These are phyloP conservation scores for Leucophenga maculata DNA, from an alignment of 2,888 invertebrate genomes.

Conservation along the genomic window DNA sequence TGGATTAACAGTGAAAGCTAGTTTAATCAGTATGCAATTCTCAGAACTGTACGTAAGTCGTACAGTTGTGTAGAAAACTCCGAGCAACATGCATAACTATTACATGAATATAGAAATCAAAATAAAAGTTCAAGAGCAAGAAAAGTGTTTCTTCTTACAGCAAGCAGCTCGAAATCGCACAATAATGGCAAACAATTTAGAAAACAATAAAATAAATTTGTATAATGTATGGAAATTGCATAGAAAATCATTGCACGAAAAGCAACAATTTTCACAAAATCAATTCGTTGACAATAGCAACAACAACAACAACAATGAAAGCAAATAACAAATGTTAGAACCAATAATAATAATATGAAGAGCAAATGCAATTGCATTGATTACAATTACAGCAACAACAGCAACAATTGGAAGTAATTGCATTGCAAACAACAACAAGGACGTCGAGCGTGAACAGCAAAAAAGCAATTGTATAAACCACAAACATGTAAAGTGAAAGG, in stretches of 20 bases:
- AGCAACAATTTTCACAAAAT: constrained; percentile 14
- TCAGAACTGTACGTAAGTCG: no score
- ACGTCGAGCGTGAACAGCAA: constrained; percentile 3
- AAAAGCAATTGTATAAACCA: constrained; percentile 36
- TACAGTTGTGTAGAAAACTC: no score
- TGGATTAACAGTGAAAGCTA: no score
- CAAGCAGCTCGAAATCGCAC: no score
- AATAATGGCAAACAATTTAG: no score
- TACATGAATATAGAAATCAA: no score
- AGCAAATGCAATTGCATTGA: constrained; percentile 3
- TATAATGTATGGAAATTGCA: no score
- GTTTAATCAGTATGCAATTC: no score
- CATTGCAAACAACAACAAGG: constrained; percentile 35
- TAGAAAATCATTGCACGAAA: constrained; percentile 39
- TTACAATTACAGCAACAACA: constrained; percentile 36
- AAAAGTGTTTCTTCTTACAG: no score
- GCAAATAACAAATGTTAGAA: background rate
- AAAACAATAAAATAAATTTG: no score
- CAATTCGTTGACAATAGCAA: constrained; percentile 44
- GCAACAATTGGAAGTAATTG: constrained; percentile 4
- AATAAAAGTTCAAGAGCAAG: no score
- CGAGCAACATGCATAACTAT: no score
- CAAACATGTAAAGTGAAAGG: constrained; percentile 1
- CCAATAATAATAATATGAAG: background rate
- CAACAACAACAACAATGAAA: constrained; percentile 28